These are phyloP conservation scores for Nycticryphes semicollaris DNA, from an alignment of 2,113 vertebrate genomes.

Conservation along the genomic window DNA sequence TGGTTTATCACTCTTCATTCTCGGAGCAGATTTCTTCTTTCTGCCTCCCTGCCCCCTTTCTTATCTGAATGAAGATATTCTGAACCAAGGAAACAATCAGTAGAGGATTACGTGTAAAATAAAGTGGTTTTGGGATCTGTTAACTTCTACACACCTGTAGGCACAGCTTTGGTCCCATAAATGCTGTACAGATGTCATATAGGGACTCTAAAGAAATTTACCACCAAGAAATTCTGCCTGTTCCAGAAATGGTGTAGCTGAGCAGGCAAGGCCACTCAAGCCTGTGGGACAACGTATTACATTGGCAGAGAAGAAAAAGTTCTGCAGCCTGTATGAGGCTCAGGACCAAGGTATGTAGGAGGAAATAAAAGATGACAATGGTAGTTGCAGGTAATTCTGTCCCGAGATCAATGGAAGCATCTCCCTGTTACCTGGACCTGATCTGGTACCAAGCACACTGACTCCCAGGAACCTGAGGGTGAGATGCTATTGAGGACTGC, in stretches of 20 bases:
- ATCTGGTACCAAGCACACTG: not conserved
- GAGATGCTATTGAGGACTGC: not conserved
- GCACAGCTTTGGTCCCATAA: not conserved
- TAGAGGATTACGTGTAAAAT: not conserved
- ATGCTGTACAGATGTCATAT: not conserved
- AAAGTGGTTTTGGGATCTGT: not conserved
- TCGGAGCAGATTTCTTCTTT: not conserved
- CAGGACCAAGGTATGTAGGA: not conserved
- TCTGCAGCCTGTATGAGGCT: not conserved
- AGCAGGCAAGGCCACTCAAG: not conserved
- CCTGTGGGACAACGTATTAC: not conserved
- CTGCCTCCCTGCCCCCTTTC: not conserved
- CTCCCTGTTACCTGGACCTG: not conserved
- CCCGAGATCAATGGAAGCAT: not conserved
- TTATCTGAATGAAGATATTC: not conserved
- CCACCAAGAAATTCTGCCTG: not conserved
- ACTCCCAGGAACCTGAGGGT: not conserved
- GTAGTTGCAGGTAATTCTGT: not conserved
- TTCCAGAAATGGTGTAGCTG: not conserved
- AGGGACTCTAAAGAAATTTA: not conserved
- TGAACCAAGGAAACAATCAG: not conserved
- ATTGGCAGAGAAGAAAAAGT: not conserved
- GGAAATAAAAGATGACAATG: not conserved
- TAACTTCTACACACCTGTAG: not conserved
- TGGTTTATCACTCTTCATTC: rapidly evolving